These are phyloP conservation scores for Andrena trimmerana DNA, from an alignment of 2,888 invertebrate species.

Conservation along the genomic window DNA sequence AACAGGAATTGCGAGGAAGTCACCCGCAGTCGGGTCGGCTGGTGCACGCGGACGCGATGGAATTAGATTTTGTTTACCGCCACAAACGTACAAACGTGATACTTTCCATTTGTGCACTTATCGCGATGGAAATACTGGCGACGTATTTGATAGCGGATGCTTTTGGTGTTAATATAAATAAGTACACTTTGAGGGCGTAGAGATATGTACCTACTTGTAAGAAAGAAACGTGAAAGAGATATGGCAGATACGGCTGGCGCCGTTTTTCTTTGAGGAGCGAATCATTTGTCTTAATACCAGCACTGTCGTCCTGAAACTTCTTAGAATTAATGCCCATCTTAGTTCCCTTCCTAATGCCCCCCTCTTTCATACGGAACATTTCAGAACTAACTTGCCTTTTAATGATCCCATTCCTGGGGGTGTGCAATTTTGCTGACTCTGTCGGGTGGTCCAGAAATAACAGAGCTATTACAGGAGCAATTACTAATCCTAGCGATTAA, in stretches of 20 bases:
- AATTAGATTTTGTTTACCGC: conserved; percentile 12
- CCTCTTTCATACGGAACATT: neutral
- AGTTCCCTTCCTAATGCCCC: neutral
- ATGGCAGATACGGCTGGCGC: neutral
- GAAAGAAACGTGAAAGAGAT: neutral
- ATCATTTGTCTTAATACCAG: conserved; percentile 13
- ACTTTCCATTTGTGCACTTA: neutral
- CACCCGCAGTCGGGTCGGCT: neutral
- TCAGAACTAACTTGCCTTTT: neutral
- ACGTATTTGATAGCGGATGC: neutral
- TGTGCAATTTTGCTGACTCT: neutral
- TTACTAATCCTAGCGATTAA: neutral
- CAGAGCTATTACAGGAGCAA: neutral
- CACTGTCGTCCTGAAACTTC: neutral
- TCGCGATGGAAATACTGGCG: neutral
- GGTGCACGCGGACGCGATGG: neutral
- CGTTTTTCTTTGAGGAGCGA: conserved; percentile 4
- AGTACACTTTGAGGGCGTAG: neutral
- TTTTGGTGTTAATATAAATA: neutral
- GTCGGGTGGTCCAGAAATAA: neutral
- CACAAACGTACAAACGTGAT: neutral
- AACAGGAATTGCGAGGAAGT: neutral
- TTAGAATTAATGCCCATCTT: conserved; percentile 8
- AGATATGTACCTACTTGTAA: neutral
- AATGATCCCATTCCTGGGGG: conserved; percentile 6